Evolutionary conservation across 2,797 vertebrate genomes (phyloP), one percentile per base, ranked within the genome.

Genomic region (Schizopygopsis malacanthus): DNA sequence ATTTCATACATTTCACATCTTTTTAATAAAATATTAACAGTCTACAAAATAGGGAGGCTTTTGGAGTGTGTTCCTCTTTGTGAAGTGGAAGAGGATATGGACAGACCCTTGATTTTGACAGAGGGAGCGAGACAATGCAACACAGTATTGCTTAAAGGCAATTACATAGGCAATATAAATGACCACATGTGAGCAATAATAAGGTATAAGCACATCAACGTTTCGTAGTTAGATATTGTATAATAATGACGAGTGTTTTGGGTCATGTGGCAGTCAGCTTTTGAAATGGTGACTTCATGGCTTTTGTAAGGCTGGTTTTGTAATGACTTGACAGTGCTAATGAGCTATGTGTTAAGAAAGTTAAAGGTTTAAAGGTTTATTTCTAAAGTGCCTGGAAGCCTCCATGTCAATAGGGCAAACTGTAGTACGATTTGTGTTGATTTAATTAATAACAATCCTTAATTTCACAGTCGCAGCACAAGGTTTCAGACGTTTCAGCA

Each of bases 231-330:
- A 43, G 4, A 61, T 61, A 12, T 25, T 61, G 22, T 61, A 61
- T 61, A 61, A 61, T 12, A n/a, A 11, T 25, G 3, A 61, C 3
- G 3, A 56, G 20, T 25, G 11, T 25, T 61, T 25, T 25, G 22
- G 71, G 18, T 52, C 61, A 81, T 33, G 61, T 33, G 78, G 67
- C 56, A 9, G 4, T n/a, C 25, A 22, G 15, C 37, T 33, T 52
- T 45, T 22, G n/a, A 83, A 70, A 45, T 12, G 6, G 4, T 93
- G 90, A 92, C 87, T 88, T 92, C 89, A 92, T 88, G 65, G 83
- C 86, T 91, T 90, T 92, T 88, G 90, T 92, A 91, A 91, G 45
- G 70, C 81, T 63, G 22, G 54, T 93, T 93, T 89, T 50, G 88
- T 92, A 92, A 94, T 83, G 70, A 70, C 39, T 85, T 2, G 50